Base-by-base conservation (phyloP, 2,797 vertebrate species). In the Brotula barbata region DNA sequence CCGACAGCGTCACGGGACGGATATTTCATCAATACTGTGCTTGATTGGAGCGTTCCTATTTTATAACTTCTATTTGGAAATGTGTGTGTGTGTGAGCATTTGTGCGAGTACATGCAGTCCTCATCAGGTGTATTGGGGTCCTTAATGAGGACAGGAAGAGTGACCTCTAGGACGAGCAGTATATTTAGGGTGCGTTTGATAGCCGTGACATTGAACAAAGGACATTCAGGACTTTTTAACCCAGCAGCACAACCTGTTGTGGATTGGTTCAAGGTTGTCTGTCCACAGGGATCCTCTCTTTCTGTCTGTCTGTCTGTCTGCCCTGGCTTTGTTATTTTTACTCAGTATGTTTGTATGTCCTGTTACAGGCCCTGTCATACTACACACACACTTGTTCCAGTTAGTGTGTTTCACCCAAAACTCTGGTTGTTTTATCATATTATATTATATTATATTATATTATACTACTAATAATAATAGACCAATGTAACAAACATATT, bases 181-280 rank as follows among this genome's bases (percentile, higher is more conserved):
- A 54, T 58, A 73, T 78, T 70, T 70, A 64, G 63, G 23, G 59
- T 57, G 52, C 15, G 54, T 67, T 47, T 71, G 52, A 69, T 31
- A 36, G 55, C 50, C 41, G 7, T 80, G 74, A 76, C 69, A 66
- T 64, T 75, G 58, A 78, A 59, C 23, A 22, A 28, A 39, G 53
- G 7, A 21, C 54, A 69, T 52, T 44, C 34, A 58, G 61, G 64
- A 57, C 63, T 52, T 75, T 75, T 75, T 20, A 73, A 78, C 55
- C 50, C 67, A 47, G 53, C 56, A 73, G 49, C 42, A 13, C 8
- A 34, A 11, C 23, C 59, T 50, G 50, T 39, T 49, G 43, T 22
- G n/a, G 20, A 77, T 43, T 23, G 7, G 6, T 25, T 56, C 19
- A 4, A 31, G 20, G 53, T 43, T 25, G 9, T 14, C 10, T 25